A percentile compares a stretch with the other conserved stretches of the same genome.
Evolutionary conservation across 2,113 vertebrate species (phyloP).

Genomic region (Brienomyrus longianalis): DNA sequence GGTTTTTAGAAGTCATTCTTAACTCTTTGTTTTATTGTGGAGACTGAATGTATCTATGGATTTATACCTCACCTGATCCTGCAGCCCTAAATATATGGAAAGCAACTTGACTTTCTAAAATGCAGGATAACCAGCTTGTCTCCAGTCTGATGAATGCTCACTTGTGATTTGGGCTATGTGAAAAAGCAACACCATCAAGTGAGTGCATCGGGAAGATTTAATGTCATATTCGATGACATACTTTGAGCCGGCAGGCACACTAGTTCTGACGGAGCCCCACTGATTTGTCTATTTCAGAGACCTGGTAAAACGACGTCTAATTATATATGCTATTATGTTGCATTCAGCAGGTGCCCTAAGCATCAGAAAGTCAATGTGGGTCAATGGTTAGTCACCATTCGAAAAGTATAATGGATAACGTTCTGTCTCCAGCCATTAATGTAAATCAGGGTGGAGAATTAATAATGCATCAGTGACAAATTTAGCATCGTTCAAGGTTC

Average conservation of each 20-base stretch:
- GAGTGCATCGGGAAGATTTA: slow-evolving; percentile 19
- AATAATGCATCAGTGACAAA: slow-evolving; percentile 37
- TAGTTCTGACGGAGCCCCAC: slow-evolving; percentile 47
- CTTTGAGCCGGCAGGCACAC: slow-evolving; percentile 32
- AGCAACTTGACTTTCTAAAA: neutral
- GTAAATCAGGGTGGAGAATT: slow-evolving; percentile 43
- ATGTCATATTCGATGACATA: slow-evolving; percentile 31
- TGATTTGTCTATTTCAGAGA: slow-evolving; percentile 54
- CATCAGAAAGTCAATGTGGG: slow-evolving; percentile 50
- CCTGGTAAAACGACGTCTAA: slow-evolving; percentile 58
- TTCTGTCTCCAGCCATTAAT: slow-evolving; percentile 49
- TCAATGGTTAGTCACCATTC: slow-evolving; percentile 56
- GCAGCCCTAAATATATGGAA: neutral
- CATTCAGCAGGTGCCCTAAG: slow-evolving; percentile 43
- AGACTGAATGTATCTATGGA: neutral
- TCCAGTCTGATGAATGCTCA: neutral
- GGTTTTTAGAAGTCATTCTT: neutral
- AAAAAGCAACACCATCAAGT: neutral
- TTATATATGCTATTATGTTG: slow-evolving; percentile 61
- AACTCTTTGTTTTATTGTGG: neutral
- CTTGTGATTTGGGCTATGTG: neutral
- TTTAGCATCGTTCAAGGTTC: slow-evolving; percentile 37
- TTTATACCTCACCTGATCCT: neutral
- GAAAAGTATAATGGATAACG: slow-evolving; percentile 48
- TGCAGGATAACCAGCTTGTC: neutral